These are phyloP conservation scores for Andrena hattorfiana DNA, from an alignment of 2,888 invertebrate species.

Conservation along the genomic window DNA sequence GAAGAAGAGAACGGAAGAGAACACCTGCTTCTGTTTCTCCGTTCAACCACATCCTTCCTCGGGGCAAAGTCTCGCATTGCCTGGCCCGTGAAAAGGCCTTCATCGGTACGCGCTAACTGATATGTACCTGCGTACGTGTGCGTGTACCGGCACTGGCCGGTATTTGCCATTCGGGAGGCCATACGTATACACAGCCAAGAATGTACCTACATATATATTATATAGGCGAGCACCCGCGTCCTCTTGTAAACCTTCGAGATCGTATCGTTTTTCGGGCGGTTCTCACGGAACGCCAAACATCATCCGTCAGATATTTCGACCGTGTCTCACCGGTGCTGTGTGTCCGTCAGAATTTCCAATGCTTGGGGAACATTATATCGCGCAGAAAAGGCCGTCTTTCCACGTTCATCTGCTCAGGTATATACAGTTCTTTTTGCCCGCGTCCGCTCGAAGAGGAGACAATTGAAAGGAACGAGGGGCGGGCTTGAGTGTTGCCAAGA, in stretches of 20 bases:
- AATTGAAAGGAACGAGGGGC: slow-evolving; percentile 57
- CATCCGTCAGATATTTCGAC: slow-evolving; percentile 28
- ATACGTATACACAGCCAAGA: slow-evolving; percentile 7
- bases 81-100: slow-evolving; percentile 33
- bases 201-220: too few species aligned
- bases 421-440: neutral
- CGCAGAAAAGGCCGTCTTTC: too few species aligned
- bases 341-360: too few species aligned
- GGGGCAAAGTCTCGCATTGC: slow-evolving; percentile 53
- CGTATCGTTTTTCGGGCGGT: slow-evolving; percentile 81
- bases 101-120: slow-evolving; percentile 15
- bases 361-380: too few species aligned
- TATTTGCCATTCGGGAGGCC: slow-evolving; percentile 18
- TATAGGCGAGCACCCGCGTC: neutral
- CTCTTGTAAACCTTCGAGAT: slow-evolving; percentile 65
- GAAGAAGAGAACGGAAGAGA: neutral
- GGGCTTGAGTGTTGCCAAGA: neutral
- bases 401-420: too few species aligned
- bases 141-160: neutral
- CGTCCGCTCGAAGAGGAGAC: slow-evolving; percentile 1
- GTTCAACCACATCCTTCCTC: slow-evolving; percentile 84
- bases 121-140: slow-evolving; percentile 2
- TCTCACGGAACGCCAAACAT: slow-evolving; percentile 78
- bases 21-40: slow-evolving; percentile 31
- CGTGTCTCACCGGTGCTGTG: neutral